A percentile compares a stretch with the other conserved stretches of the same genome.
Evolutionary conservation across 2,113 vertebrate genomes (phyloP).

Genomic region (Chaetops frenatus): DNA sequence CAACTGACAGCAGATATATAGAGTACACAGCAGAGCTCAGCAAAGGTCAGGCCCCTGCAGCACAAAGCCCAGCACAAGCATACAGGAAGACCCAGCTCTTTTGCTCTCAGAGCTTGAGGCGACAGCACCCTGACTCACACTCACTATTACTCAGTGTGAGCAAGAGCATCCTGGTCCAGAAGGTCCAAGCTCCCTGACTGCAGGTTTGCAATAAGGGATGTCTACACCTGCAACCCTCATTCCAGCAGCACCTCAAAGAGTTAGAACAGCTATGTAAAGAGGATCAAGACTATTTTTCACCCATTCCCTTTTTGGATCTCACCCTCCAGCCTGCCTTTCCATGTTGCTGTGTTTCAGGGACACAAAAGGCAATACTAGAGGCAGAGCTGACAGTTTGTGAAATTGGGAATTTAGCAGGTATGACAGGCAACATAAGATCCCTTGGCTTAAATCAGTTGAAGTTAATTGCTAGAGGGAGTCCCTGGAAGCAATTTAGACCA

Average conservation of each 20-base stretch:
- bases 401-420: neutral
- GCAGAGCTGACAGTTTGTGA: neutral
- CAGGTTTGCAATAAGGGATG: neutral
- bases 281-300: neutral
- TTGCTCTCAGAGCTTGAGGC: neutral
- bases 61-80: neutral
- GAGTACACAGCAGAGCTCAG: neutral
- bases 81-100: neutral
- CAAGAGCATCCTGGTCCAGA: neutral
- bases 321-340: neutral
- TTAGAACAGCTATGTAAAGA: neutral
- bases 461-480: neutral
- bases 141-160: neutral
- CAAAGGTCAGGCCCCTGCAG: neutral
- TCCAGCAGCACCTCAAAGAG: neutral
- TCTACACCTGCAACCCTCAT: neutral
- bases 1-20: neutral
- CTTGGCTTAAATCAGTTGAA: neutral
- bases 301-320: neutral
- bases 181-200: accelerated
- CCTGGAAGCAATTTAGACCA: neutral
- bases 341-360: neutral
- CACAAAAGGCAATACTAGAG: neutral
- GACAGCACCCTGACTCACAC: neutral
- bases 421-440: neutral